Conservation (phyloP, 2,888 invertebrate species). For the Nomada fucata region DNA sequence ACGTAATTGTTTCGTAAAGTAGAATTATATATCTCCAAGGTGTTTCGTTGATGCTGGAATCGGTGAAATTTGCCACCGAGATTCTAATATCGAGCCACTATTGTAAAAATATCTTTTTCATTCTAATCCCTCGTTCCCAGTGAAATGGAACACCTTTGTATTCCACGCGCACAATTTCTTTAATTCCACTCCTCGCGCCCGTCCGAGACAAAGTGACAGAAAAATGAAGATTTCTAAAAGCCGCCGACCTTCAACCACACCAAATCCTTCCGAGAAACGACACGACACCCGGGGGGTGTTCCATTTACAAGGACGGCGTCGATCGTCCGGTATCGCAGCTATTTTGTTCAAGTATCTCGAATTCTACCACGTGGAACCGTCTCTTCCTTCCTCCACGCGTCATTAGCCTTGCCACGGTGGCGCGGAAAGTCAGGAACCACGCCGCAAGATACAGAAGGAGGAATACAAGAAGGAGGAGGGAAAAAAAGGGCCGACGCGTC, state of each 20-base stretch:
- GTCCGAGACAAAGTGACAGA: neutral
- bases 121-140: too few relatives aligned
- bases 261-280: slow-evolving; percentile 31
- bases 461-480: neutral
- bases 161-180: too few relatives aligned
- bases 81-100: too few relatives aligned
- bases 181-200: neutral
- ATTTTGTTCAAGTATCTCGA: slow-evolving; percentile 78
- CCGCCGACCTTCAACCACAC: too few relatives aligned
- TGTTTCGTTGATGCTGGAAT: too few relatives aligned
- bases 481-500: slow-evolving; percentile 13
- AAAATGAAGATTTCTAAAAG: neutral
- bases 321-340: slow-evolving; percentile 16
- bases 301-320: slow-evolving; percentile 57
- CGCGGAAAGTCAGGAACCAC: neutral
- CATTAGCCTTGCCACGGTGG: slow-evolving; percentile 68
- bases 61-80: too few relatives aligned
- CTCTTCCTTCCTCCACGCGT: slow-evolving; percentile 74
- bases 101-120: too few relatives aligned
- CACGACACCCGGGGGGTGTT: slow-evolving; percentile 37
- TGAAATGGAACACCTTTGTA: too few relatives aligned
- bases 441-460: slow-evolving; percentile 1
- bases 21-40: too few relatives aligned
- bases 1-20: neutral
- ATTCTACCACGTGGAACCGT: slow-evolving; percentile 75